A percentile compares a stretch with the other conserved stretches of the same genome.
These are phyloP conservation scores for Passerculus sandwichensis DNA, from an alignment of 2,797 vertebrate genomes.

Conservation along the genomic window DNA sequence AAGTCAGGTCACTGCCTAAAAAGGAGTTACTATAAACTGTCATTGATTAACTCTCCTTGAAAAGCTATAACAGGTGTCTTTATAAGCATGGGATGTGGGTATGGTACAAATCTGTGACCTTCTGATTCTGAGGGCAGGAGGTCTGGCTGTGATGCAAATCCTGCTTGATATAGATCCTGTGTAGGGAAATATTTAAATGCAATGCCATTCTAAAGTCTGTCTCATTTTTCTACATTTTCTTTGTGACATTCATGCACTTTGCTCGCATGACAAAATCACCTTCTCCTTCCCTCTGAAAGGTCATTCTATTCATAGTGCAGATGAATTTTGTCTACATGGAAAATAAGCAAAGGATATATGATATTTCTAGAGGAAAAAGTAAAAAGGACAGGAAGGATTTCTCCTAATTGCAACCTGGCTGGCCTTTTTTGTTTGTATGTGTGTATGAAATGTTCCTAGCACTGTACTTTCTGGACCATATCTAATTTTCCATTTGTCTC, in stretches of 20 bases:
- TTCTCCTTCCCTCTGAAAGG: neutral
- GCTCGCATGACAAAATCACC: neutral
- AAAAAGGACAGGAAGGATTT: neutral
- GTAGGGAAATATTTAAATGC: neutral
- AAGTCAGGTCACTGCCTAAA: neutral
- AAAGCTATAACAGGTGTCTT: neutral
- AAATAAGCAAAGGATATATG: neutral
- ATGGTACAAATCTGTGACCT: neutral
- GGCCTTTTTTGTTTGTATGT: neutral
- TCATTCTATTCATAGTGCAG: neutral
- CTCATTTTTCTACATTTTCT: neutral
- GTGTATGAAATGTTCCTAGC: neutral
- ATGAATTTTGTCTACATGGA: neutral
- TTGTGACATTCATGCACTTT: neutral
- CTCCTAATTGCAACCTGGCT: neutral
- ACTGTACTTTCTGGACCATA: accelerated
- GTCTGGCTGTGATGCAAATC: neutral
- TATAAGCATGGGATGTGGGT: accelerated
- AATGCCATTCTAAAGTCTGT: neutral
- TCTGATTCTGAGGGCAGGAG: neutral
- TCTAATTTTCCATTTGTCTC: neutral
- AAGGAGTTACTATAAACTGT: neutral
- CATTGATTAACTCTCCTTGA: neutral
- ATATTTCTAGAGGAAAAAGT: neutral
- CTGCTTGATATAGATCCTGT: neutral